Percentiles rank a stretch among this genome's conserved stretches.
Evolutionary conservation across 2,888 invertebrate species (phyloP).

Genomic region (Empis livida): DNA sequence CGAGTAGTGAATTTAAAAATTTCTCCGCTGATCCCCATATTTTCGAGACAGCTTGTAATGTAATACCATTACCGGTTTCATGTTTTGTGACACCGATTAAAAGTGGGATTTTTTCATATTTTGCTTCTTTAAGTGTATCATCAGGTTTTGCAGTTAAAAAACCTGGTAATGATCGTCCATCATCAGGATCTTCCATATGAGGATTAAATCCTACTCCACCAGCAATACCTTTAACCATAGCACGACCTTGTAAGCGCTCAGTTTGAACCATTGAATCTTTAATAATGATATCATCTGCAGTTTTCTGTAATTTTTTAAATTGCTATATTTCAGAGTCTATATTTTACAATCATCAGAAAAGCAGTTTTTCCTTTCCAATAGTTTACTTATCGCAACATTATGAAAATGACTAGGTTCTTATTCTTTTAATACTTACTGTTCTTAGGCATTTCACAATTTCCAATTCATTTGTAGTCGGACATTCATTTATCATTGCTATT

Average conservation of each 20-base stretch:
- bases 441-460: constrained; percentile 55
- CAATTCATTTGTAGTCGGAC: constrained; percentile 44
- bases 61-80: constrained; percentile 43
- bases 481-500: constrained; percentile 49
- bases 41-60: constrained; percentile 20
- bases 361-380: no score
- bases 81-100: constrained; percentile 61
- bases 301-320: constrained; percentile 24
- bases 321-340: no score
- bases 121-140: constrained; percentile 42
- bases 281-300: constrained; percentile 27
- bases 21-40: constrained; percentile 27
- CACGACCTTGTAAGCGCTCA: constrained; percentile 42
- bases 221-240: constrained; percentile 50
- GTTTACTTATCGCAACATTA: not conserved
- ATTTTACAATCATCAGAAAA: no score
- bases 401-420: no score
- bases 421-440: constrained; percentile 27
- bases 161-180: constrained; percentile 52
- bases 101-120: constrained; percentile 47
- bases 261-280: constrained; percentile 46
- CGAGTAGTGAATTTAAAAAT: constrained; percentile 24
- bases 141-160: constrained; percentile 50
- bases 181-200: constrained; percentile 52
- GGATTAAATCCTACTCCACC: constrained; percentile 51